Evolutionary conservation across 2,888 invertebrate species (phyloP), one percentile per base, ranked within the genome.

Genomic region (Plebejus melissa): DNA sequence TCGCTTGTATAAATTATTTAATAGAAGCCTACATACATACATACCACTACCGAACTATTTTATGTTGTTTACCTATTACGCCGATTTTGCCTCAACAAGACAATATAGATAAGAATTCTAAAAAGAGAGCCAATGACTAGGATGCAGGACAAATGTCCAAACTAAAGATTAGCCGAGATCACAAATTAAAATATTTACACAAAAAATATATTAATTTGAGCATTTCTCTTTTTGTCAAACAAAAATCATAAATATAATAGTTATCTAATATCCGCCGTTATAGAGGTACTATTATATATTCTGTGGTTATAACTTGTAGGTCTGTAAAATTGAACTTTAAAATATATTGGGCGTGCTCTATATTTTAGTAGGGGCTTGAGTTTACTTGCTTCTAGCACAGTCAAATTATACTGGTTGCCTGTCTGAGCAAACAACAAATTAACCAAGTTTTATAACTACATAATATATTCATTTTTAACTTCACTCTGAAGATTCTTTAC

Each of bases 1-100:
- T 71, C 32, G 71, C 50, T 71, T 71, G 71, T 71, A 71, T 71
- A 28, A 46, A 71, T 50, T 50, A n/a, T 71, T 71, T 50, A 71
- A 71, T 71, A 50, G 71, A 50, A 28, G 41, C 36, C 70, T 70
- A 70, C 70, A 70, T 22, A 22, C 28, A 11, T 70, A 70, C 70
- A 70, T 22, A 22, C 28, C 28, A 60, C 60, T 28, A 60, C 9
- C 28, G 28, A 60, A 60, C 28, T 58, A 60, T 60, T 60, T 28
- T 60, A 60, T 60, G 32, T 60, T 60, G 60, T 65, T 65, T 65
- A 65, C 32, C 65, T 36, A 65, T 0, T 36, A 65, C 4, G 13
- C 65, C 54, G 54, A 32, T 32, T 32, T 13, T 28, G 11, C 5
- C 32, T 11, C 28, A 22, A 28, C 60, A 13, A 65, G 32, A 65